Evolutionary conservation across 2,113 vertebrate genomes (phyloP).

Genomic region (Madoqua kirkii): DNA sequence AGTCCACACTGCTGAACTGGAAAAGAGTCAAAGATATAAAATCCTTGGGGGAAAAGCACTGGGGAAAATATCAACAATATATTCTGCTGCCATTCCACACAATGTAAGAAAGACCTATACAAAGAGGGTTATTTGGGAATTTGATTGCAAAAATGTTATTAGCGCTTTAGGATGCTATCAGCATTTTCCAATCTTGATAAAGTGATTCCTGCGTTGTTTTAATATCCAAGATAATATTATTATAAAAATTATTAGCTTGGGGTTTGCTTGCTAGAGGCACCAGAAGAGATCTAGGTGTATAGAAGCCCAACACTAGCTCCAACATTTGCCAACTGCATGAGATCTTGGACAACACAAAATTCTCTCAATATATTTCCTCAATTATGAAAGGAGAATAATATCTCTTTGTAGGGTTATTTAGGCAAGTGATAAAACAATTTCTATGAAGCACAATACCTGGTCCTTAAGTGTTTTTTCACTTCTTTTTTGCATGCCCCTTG

Average conservation of each 20-base stretch:
- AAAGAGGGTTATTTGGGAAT: not conserved
- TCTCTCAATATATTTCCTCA: not conserved
- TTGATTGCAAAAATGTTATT: not conserved
- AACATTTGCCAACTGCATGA: not conserved
- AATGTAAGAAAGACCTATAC: not conserved
- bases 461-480: not conserved
- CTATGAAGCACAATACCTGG: not conserved
- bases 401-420: not conserved
- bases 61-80: not conserved
- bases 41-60: not conserved
- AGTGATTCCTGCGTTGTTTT: not conserved
- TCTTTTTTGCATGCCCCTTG: not conserved
- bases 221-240: constrained; percentile 13
- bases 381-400: constrained; percentile 6
- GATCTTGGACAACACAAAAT: not conserved
- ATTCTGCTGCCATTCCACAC: not conserved
- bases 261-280: not conserved
- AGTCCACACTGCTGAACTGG: not conserved
- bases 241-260: not conserved
- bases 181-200: constrained; percentile 10
- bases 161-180: not conserved
- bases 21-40: not conserved
- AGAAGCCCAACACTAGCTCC: not conserved
- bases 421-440: not conserved
- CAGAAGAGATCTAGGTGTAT: not conserved